Evolutionary conservation across 2,888 invertebrate species (phyloP), one percentile per base, ranked within the genome.

Genomic region (Thereva unica): DNA sequence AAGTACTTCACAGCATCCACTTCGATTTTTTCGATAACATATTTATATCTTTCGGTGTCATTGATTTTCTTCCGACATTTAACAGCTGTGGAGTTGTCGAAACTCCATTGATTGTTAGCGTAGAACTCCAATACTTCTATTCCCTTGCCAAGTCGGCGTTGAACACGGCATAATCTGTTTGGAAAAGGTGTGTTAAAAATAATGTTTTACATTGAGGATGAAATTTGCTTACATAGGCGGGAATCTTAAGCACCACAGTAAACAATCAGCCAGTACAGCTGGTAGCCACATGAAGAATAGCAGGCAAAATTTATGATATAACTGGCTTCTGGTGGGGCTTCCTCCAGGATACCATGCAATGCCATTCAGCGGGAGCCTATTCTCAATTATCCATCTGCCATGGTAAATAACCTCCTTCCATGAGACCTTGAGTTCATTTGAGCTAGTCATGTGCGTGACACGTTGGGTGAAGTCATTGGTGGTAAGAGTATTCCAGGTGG

Each of bases 61-160:
- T 92, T 92, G 72, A 92, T 81, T 5, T 81, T 77, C 2, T 80
- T 77, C 38, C 91, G 80, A 0, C 89, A 72, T 5, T 80, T 76
- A 6, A 86, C 78, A 0, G 88, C 85, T 70, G 87, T 85, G 57
- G 87, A 84, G 23, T 91, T 92, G 50, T 88, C 87, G 78, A 94
- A 93, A 75, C 91, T 90, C 95, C 96, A 96, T 70, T 93, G 92
- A 76, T 92, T 92, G 77, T 91, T 92, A 0, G 95, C 94, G 81
- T 96, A 96, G 78, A 94, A 95, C 76, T 94, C 92, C 75, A 96
- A 90, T 0, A 92, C 91, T 74, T 92, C 91, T 75, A 94, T 92
- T 0, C 95, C 92, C 82, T 93, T 92, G 71, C 85, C 85, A 73
- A 96, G 90, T 54, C 92, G 87, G 66, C 89, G 87, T 72, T 95